Evolutionary conservation across 2,888 invertebrate species (phyloP), one percentile per base, ranked within the genome.

Genomic region (Apamea monoglypha): DNA sequence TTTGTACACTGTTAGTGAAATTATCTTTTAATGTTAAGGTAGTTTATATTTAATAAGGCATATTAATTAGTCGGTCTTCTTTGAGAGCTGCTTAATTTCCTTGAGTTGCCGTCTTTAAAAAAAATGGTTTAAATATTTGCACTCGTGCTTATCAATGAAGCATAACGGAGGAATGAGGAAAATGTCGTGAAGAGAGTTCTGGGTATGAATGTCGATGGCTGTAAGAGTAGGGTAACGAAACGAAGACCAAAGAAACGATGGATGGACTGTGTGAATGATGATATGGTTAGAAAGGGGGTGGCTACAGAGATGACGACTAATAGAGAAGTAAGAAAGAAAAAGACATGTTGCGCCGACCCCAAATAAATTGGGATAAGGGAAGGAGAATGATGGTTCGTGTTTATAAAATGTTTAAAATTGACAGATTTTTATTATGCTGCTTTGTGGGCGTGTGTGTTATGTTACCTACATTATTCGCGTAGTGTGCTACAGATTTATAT

Each of bases 51-150:
- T 63, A 32, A 44, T 80, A 47, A 36, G 2, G 10, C 5, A 10
- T 29, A 32, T n/a, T 32, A 12, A 68, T 47, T 14, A 56, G 32
- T 16, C 16, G 32, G n/a, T 29, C 2, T 4, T 25, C 36, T 81
- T 70, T 78, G 69, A 44, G 44, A 68, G 21, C 18, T 80, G 32
- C n/a, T 32, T 53, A n/a, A 32, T 44, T 56, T 75, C 76, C 21
- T 53, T 53, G 47, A 72, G 36, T 47, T 25, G 47, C 16, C 18
- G 50, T n/a, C 73, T 47, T 47, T 5, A 18, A 73, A 47, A 73
- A 36, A 72, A n/a, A n/a, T n/a, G 25, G 4, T 61, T 56, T n/a
- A n/a, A 56, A 6, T n/a, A n/a, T 59, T n/a, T 1, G 21, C 18
- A 73, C 32, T 36, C 32, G n/a, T 21, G 2, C 21, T 21, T 50